phyloP scores from a whole-genome alignment of 2,888 invertebrate genomes.

The Synergus umbraculus region DNA sequence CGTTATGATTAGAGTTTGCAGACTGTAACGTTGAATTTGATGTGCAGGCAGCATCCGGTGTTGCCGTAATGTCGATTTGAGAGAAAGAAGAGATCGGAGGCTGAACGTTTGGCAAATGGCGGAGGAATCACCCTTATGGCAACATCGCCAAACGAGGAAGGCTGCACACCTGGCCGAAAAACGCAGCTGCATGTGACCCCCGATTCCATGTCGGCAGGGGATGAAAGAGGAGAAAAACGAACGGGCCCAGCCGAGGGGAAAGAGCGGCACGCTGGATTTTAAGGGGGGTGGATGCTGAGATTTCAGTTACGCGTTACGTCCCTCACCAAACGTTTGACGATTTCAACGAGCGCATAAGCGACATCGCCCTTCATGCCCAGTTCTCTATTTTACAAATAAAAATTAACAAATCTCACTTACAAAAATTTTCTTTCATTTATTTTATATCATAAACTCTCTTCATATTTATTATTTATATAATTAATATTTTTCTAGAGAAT shows the following conservation, averaged over 20 bases:
- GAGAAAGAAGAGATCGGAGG: conserved; percentile 48
- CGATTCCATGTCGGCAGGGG: conserved; percentile 67
- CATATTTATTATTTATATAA: too few relatives aligned
- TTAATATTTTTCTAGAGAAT: too few relatives aligned
- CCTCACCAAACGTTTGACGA: conserved; percentile 60
- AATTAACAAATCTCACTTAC: not conserved
- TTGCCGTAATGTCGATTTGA: conserved; percentile 58
- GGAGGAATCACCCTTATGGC: conserved; percentile 65
- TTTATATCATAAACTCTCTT: too few relatives aligned
- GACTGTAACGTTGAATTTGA: not conserved
- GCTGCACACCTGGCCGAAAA: conserved; percentile 73
- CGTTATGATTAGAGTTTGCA: conserved; percentile 5
- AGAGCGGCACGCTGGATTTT: conserved; percentile 40
- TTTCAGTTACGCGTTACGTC: conserved; percentile 72
- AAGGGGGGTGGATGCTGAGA: conserved; percentile 72
- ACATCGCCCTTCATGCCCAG: conserved; percentile 53
- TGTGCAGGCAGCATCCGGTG: conserved; percentile 44
- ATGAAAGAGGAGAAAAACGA: conserved; percentile 72
- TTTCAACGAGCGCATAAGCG: conserved; percentile 69
- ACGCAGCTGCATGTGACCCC: conserved; percentile 73
- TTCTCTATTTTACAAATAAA: conserved; percentile 18
- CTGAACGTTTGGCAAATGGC: conserved; percentile 50
- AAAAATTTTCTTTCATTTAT: not conserved
- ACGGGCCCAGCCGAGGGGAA: conserved; percentile 54
- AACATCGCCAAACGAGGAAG: conserved; percentile 64